A percentile compares a stretch with the other conserved stretches of the same genome.
These are phyloP conservation scores for Phalacrocorax brasilianus DNA, from an alignment of 2,113 vertebrate genomes.

Conservation along the genomic window DNA sequence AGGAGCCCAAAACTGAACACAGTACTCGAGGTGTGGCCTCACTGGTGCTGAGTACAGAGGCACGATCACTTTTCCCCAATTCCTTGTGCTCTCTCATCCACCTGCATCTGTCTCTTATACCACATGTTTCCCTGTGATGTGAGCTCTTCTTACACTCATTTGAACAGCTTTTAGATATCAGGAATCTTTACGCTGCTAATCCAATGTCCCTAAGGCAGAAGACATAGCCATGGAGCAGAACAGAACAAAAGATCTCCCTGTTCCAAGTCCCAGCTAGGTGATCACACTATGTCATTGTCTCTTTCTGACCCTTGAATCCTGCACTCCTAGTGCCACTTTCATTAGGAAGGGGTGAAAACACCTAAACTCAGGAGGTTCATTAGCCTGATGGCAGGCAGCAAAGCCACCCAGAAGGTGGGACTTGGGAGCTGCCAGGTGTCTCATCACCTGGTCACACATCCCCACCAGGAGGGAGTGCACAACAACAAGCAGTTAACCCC, in stretches of 20 bases:
- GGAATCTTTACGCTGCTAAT: background rate
- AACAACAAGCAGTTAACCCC: background rate
- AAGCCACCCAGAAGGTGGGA: background rate
- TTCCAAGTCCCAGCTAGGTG: background rate
- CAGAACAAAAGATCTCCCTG: background rate
- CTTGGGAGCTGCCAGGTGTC: background rate
- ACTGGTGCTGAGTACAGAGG: too few species aligned
- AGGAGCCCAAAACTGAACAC: too few species aligned
- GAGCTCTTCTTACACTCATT: background rate
- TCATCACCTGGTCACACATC: background rate
- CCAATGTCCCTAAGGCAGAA: background rate
- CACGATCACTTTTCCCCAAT: background rate
- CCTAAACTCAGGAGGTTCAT: background rate
- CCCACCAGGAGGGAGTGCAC: background rate
- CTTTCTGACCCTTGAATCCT: background rate
- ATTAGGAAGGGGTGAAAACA: background rate
- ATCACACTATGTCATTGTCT: background rate
- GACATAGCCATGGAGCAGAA: background rate
- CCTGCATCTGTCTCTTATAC: background rate
- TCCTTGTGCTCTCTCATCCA: background rate
- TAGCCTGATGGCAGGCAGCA: background rate
- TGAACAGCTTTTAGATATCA: background rate
- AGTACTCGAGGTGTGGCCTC: too few species aligned
- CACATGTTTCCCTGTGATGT: background rate
- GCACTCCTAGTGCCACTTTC: background rate